phyloP scores from a whole-genome alignment of 2,888 invertebrate genomes.

The Parelbella ahira region DNA sequence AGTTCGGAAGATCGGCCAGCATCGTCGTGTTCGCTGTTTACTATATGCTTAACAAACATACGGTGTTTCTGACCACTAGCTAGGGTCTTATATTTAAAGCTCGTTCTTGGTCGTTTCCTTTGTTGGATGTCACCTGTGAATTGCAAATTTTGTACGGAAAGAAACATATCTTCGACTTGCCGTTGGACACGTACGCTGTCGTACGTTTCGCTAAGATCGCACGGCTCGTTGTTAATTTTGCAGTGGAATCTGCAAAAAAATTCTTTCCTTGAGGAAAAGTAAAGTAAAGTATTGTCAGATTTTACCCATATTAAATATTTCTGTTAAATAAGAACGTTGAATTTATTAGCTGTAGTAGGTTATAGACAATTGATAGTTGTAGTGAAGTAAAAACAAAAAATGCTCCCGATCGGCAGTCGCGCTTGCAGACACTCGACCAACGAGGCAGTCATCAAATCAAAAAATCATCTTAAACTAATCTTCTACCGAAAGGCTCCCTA shows the following conservation, averaged over 20 bases:
- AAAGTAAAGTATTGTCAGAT: too few relatives aligned
- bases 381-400: too few relatives aligned
- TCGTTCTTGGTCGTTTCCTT: constrained; percentile 49
- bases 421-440: too few relatives aligned
- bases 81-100: constrained; percentile 62
- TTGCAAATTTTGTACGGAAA: constrained; percentile 66
- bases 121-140: constrained; percentile 56
- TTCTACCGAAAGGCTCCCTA: too few relatives aligned
- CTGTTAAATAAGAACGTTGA: too few relatives aligned
- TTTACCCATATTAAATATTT: too few relatives aligned
- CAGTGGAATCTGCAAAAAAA: constrained; percentile 49
- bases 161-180: constrained; percentile 48
- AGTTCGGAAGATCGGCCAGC: constrained; percentile 53
- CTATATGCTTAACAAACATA: constrained; percentile 66
- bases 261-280: too few relatives aligned
- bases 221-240: constrained; percentile 24
- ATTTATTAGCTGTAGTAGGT: too few relatives aligned
- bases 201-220: constrained; percentile 30
- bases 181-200: constrained; percentile 34
- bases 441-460: too few relatives aligned
- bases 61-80: constrained; percentile 51
- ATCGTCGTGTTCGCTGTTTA: constrained; percentile 43
- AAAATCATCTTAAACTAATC: too few relatives aligned
- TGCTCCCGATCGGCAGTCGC: too few relatives aligned
- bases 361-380: too few relatives aligned